These are phyloP conservation scores for Galaxea fascicularis DNA, from an alignment of 92 coral and sea anemone species.

Conservation along the genomic window DNA sequence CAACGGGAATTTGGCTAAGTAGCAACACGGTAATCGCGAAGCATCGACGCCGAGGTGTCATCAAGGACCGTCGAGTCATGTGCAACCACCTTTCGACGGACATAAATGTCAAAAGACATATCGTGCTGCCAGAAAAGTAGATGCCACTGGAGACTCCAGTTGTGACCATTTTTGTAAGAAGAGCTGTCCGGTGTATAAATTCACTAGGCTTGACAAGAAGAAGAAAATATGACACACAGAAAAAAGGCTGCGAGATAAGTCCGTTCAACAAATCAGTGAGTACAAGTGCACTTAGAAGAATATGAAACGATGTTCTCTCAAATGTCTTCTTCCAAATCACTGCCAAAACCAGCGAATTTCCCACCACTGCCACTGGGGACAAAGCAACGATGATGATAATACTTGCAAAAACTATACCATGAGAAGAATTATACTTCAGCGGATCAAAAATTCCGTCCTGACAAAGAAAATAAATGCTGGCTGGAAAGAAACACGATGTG, in stretches of 20 bases:
- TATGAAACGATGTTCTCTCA: background rate
- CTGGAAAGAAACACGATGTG: background rate
- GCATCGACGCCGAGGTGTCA: background rate
- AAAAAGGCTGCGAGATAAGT: background rate
- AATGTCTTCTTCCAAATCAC: constrained; percentile 22
- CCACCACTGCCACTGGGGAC: constrained; percentile 26
- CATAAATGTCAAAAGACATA: background rate
- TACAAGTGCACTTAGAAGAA: constrained; percentile 7
- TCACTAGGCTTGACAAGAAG: background rate
- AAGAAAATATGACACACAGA: background rate
- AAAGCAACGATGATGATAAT: constrained; percentile 10
- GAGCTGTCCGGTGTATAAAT: background rate
- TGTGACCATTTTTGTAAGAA: too few species aligned
- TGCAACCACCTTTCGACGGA: constrained; percentile 15
- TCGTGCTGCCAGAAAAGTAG: background rate
- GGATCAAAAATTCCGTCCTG: background rate
- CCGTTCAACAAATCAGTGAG: constrained; percentile 14
- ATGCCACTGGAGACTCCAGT: background rate
- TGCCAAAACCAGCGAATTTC: constrained; percentile 17
- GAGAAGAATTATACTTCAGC: background rate
- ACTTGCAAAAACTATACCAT: background rate
- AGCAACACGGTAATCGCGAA: background rate
- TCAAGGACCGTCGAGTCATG: constrained; percentile 1
- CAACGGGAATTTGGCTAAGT: background rate
- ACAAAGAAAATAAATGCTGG: background rate